These are phyloP conservation scores for Paracyclopina nana DNA, from an alignment of 1,140 invertebrate genomes.

Conservation along the genomic window DNA sequence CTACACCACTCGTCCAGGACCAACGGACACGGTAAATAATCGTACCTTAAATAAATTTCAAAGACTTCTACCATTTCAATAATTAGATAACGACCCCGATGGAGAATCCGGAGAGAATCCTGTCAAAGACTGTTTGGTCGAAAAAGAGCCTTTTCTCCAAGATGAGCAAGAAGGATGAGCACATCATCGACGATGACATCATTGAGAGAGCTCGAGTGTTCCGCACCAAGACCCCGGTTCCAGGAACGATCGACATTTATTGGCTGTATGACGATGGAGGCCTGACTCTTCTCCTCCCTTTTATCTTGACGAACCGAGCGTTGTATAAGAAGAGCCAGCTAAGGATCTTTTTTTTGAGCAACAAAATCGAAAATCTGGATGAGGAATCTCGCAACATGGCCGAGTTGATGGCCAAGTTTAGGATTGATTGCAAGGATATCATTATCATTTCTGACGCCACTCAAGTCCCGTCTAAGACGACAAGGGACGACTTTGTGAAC, in stretches of 20 bases:
- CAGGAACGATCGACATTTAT: constrained; percentile 42
- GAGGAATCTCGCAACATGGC: constrained; percentile 47
- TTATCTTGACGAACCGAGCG: constrained; percentile 65
- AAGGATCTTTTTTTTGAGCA: constrained; percentile 70
- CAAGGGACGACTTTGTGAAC: constrained; percentile 47
- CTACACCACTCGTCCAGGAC: too few relatives aligned
- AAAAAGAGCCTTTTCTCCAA: too few relatives aligned
- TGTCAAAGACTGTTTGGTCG: too few relatives aligned
- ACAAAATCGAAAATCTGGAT: constrained; percentile 34
- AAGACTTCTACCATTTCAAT: too few relatives aligned
- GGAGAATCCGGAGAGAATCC: too few relatives aligned
- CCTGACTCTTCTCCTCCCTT: constrained; percentile 72
- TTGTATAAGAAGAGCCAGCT: constrained; percentile 66
- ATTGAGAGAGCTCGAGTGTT: constrained; percentile 12
- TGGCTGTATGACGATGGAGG: constrained; percentile 41
- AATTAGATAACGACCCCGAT: too few relatives aligned
- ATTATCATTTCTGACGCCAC: constrained; percentile 69
- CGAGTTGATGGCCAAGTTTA: constrained; percentile 69
- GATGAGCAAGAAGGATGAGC: background rate
- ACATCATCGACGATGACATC: background rate
- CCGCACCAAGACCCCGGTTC: constrained; percentile 24
- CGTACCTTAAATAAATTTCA: too few relatives aligned
- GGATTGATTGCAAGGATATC: constrained; percentile 74
- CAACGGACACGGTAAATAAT: too few relatives aligned
- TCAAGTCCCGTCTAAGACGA: constrained; percentile 43